Evolutionary conservation across 2,113 vertebrate genomes (phyloP), one percentile per base, ranked within the genome.

Genomic region (Sialia sialis): DNA sequence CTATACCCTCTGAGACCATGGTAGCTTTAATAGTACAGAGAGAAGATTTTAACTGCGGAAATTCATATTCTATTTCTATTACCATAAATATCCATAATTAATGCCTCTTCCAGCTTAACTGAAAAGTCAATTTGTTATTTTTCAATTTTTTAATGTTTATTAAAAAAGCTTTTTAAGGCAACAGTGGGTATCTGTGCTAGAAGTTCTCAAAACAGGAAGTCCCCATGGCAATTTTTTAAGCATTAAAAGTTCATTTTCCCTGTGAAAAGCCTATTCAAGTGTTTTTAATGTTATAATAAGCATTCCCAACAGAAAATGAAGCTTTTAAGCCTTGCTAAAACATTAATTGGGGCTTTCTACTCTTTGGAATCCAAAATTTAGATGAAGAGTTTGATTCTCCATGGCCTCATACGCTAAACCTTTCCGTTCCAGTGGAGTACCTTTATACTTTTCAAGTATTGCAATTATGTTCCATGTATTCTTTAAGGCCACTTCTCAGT

Each of bases 271-370:
- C 68, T 90, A 58, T 95, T 76, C 90, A 63, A 83, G 60, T 66
- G 85, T 89, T 89, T 94, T 92, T 93, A 96, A 89, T 95, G 78
- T 25, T 93, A 63, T 94, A 96, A 91, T 96, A 95, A 86, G 54
- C 84, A 88, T 95, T 96, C 94, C 95, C 91, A 86, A 81, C 14
- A 94, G 94, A 95, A 96, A 95, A 86, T 34, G 25, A 93, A 97
- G 85, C 89, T 97, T 96, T 97, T 95, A 96, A 95, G 39, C 21
- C 81, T 76, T 89, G 51, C 54, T 97, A 79, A 97, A 97, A 95
- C 34, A 95, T 97, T 96, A 79, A 97, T 74, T 83, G 46, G 9
- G 4, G 10, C 18, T 87, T 92, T 91, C 43, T 92, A 38, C 17
- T 88, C 39, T 32, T 34, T 17, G 43, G 30, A 85, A 41, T 87